Percentiles rank a stretch among this genome's conserved stretches.
phyloP scores from a whole-genome alignment of 2,888 invertebrate genomes.

The Parthenolecanium corni region DNA sequence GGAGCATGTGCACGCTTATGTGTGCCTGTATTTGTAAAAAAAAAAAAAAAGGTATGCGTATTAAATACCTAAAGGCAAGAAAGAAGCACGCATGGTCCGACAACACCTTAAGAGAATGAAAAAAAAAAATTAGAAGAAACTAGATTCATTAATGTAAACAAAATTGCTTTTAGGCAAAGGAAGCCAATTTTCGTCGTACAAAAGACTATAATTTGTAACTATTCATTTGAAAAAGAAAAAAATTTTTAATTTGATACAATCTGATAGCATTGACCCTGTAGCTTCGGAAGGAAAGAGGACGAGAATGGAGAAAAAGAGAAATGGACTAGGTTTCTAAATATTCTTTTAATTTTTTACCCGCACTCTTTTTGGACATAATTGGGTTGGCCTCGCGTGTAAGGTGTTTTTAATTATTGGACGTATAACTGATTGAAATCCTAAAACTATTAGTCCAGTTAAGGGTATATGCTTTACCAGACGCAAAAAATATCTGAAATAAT shows the following conservation, averaged over 20 bases:
- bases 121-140: constrained; percentile 7
- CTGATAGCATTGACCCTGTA: constrained; percentile 23
- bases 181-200: constrained; percentile 13
- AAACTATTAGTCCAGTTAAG: too few species aligned
- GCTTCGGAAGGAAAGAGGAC: background rate
- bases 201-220: constrained; percentile 24
- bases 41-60: too few species aligned
- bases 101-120: background rate
- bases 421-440: too few species aligned
- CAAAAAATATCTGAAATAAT: too few species aligned
- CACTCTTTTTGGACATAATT: too few species aligned
- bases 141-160: constrained; percentile 27
- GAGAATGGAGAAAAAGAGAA: too few species aligned
- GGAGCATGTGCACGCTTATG: background rate
- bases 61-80: too few species aligned
- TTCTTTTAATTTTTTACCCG: too few species aligned
- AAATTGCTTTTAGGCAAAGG: constrained; percentile 22
- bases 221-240: constrained; percentile 11
- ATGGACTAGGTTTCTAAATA: too few species aligned
- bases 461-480: too few species aligned
- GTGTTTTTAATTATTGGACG: too few species aligned
- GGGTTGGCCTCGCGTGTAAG: too few species aligned
- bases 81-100: background rate
- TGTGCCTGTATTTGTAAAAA: background rate
- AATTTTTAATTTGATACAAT: constrained; percentile 20